Conservation (phyloP, 2,797 vertebrate genomes). For the Syndactyla subalaris region DNA sequence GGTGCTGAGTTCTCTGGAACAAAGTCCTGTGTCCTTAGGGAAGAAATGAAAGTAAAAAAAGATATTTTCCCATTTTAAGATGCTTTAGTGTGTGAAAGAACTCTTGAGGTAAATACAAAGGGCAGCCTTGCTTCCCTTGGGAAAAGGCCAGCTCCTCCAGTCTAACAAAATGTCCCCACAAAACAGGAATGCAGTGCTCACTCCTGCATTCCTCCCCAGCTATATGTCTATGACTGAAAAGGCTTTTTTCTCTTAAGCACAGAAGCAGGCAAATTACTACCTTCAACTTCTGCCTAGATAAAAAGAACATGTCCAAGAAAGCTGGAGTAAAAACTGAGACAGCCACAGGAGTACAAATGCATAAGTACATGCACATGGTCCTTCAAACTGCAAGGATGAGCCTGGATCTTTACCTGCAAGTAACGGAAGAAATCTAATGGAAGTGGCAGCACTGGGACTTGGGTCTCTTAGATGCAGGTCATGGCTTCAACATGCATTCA, state of each 20-base stretch:
- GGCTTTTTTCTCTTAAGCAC: background rate
- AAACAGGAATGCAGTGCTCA: background rate
- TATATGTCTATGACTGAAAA: background rate
- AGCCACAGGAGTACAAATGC: background rate
- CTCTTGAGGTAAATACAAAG: background rate
- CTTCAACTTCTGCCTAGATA: background rate
- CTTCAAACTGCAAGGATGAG: fast-evolving
- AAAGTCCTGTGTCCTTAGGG: background rate
- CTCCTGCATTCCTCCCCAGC: background rate
- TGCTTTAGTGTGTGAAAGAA: background rate
- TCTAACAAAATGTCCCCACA: background rate
- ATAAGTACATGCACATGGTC: fast-evolving
- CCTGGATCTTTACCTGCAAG: background rate
- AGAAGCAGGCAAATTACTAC: background rate
- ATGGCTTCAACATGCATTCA: background rate
- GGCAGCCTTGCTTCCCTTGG: background rate
- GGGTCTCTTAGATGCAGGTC: background rate
- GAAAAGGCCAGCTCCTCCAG: conserved; percentile 12
- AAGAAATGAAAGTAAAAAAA: background rate
- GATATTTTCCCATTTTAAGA: background rate
- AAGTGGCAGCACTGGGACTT: background rate
- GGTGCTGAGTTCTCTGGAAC: background rate
- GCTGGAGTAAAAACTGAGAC: background rate
- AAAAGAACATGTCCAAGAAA: background rate
- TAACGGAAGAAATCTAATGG: background rate